These are phyloP conservation scores for Pocillopora grandis DNA, from an alignment of 92 coral and sea anemone genomes.

Conservation along the genomic window DNA sequence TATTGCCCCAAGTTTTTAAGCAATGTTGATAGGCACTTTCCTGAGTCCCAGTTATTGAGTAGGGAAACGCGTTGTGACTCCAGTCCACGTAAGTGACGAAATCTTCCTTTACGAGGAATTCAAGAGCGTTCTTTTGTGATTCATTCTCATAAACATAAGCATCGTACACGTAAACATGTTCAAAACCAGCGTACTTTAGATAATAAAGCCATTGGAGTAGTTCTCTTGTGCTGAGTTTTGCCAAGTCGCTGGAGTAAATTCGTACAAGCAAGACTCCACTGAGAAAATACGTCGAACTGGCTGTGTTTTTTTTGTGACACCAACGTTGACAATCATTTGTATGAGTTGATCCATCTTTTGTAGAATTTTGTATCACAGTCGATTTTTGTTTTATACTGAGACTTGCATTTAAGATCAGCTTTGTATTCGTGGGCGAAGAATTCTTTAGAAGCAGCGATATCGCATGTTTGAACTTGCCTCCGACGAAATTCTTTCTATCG, in stretches of 20 bases:
- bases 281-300: conserved; percentile 39
- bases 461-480: background rate
- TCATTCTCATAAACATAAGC: conserved; percentile 62
- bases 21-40: conserved; percentile 62
- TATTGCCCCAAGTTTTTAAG: conserved; percentile 31
- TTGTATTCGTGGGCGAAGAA: background rate
- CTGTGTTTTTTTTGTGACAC: conserved; percentile 50
- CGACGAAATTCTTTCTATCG: background rate
- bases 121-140: conserved; percentile 61
- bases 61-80: conserved; percentile 64
- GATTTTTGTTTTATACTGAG: no score
- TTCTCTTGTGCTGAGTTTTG: conserved; percentile 64
- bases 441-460: background rate
- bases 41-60: conserved; percentile 55
- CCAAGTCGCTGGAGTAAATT: conserved; percentile 52
- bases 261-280: conserved; percentile 69
- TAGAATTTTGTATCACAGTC: no score
- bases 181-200: conserved; percentile 66
- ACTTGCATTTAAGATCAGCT: no score
- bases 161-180: conserved; percentile 71
- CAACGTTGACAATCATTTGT: conserved; percentile 37
- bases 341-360: background rate
- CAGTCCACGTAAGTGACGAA: conserved; percentile 71
- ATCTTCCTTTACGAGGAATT: conserved; percentile 43
- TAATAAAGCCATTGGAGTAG: conserved; percentile 66